These are phyloP conservation scores for Metopolophium dirhodum DNA, from an alignment of 1,140 invertebrate species.

Conservation along the genomic window DNA sequence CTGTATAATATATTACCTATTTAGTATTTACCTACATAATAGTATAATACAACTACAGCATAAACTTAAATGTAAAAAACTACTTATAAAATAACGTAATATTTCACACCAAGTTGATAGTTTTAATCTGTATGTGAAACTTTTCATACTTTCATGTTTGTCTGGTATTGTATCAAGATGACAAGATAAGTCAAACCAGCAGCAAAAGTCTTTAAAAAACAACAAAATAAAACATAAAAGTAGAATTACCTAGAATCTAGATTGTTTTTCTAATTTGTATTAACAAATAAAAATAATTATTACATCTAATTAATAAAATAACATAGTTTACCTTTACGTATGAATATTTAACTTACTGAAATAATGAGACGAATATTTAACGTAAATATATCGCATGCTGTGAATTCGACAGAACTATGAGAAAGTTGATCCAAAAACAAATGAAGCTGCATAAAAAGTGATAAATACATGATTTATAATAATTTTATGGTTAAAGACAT, in stretches of 20 bases:
- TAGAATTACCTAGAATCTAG: not conserved
- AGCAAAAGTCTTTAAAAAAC: slow-evolving; percentile 5
- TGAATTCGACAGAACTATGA: not conserved
- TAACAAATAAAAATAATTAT: not conserved
- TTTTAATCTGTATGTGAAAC: not conserved
- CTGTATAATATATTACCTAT: not conserved
- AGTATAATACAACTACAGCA: not conserved
- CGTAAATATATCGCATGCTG: not conserved
- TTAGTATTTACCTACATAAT: not conserved
- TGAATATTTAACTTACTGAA: slow-evolving; percentile 3
- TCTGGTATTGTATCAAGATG: not conserved
- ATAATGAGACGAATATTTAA: not conserved
- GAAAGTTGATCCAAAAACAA: slow-evolving; percentile 6
- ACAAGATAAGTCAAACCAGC: slow-evolving; percentile 5
- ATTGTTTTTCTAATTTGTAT: not conserved
- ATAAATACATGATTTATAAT: not conserved
- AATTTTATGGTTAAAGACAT: too few relatives aligned
- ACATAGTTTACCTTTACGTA: not conserved
- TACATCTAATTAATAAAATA: not conserved
- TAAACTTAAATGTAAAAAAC: not conserved
- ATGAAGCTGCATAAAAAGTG: not conserved
- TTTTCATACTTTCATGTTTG: not conserved
- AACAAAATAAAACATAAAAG: not conserved
- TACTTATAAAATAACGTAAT: not conserved
- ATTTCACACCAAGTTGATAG: not conserved